These are phyloP conservation scores for Trachemys scripta DNA, from an alignment of 2,113 vertebrate species.

Conservation along the genomic window DNA sequence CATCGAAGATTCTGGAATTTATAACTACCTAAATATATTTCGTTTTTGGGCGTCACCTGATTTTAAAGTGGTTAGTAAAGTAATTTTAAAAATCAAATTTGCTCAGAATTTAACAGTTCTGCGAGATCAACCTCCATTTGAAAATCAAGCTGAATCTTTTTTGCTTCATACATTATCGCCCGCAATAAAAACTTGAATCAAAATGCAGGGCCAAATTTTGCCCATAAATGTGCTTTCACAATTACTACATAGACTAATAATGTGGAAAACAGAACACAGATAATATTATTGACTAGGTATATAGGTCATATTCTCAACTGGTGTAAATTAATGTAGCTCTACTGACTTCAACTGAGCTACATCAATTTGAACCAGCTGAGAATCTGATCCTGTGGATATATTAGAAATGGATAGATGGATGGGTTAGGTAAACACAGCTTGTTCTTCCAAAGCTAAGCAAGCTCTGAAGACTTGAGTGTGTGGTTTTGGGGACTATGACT, in stretches of 20 bases:
- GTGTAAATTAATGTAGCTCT: not conserved
- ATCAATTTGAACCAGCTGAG: not conserved
- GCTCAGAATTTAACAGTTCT: not conserved
- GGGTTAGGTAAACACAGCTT: not conserved
- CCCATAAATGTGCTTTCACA: not conserved
- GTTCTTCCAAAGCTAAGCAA: not conserved
- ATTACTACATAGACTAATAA: not conserved
- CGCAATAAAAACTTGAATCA: not conserved
- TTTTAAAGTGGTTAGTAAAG: not conserved
- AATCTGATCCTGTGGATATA: not conserved
- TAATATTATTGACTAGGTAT: not conserved
- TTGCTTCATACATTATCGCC: not conserved
- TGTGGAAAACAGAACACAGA: not conserved
- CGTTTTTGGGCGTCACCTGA: not conserved
- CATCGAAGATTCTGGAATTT: not conserved
- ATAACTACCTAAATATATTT: not conserved
- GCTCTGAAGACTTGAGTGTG: not conserved
- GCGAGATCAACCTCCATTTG: not conserved
- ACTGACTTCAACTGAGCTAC: not conserved
- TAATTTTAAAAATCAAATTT: not conserved
- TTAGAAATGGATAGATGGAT: not conserved
- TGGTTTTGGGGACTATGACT: not conserved
- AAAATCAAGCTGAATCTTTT: not conserved
- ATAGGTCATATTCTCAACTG: not conserved
- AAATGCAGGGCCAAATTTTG: not conserved